Evolutionary conservation across 2,113 vertebrate genomes (phyloP), one percentile per base, ranked within the genome.

Genomic region (Lepidothrix coronata): DNA sequence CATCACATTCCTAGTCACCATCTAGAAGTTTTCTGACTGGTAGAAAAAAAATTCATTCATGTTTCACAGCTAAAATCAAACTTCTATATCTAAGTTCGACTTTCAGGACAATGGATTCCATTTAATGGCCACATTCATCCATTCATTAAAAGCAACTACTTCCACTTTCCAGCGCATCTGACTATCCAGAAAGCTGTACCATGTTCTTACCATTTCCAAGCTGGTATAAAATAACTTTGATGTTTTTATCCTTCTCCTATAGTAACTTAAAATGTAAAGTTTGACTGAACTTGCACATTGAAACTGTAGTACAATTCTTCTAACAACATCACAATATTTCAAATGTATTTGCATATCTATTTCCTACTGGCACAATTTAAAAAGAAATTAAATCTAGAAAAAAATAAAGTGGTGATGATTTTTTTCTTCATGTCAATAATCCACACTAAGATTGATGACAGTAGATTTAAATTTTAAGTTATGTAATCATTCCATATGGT

Each of bases 401-500:
- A 59, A 91, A 46, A 49, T 33, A n/a, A 75, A 67, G 61, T 33
- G 35, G 48, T 72, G 6, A 55, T 67, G 28, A 81, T 37, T 71
- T 87, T 87, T 92, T 89, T 57, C 57, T 80, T 78, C 68, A n/a
- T 68, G n/a, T 61, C 85, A 91, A 14, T 68, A 88, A 89, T 30
- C 41, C 75, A 58, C 4, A 1, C 35, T 48, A 83, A 88, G 48
- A 75, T 44, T 83, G 44, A 89, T 79, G 58, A 81, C 43, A 92
- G 83, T 37, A 85, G 21, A 75, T 87, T 75, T 71, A 71, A 71
- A 91, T 75, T 67, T 71, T 44, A 25, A 68, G 71, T 92, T 97
- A 94, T 49, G 37, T 78, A 95, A 97, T 58, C 52, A 66, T 91
- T 85, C 94, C 95, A 95, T 95, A 96, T 93, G 94, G 88, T 85